These are phyloP conservation scores for Ctenopoma kingsleyae DNA, from an alignment of 2,797 vertebrate genomes.

Conservation along the genomic window DNA sequence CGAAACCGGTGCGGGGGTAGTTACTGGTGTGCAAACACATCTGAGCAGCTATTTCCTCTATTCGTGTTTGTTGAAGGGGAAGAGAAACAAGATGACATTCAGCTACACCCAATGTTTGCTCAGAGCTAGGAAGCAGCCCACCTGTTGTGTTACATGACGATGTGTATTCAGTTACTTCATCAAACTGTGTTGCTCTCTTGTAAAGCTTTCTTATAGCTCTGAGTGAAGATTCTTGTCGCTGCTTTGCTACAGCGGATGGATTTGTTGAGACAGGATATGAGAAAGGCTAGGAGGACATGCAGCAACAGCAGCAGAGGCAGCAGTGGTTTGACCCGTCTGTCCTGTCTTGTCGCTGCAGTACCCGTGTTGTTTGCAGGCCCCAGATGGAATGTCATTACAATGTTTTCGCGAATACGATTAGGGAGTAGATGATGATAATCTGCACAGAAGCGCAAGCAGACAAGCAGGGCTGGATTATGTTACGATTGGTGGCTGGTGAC, in stretches of 20 bases:
- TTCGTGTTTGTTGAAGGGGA: conserved; percentile 40
- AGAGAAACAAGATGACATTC: conserved; percentile 33
- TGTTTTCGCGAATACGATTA: conserved; percentile 70
- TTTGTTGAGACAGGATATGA: conserved; percentile 59
- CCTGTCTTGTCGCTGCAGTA: conserved; percentile 43
- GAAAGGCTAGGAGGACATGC: not conserved
- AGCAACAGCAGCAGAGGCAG: not conserved
- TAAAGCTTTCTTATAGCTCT: not conserved
- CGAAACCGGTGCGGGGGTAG: conserved; percentile 11
- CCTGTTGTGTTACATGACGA: conserved; percentile 10
- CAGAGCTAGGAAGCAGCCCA: conserved; percentile 27
- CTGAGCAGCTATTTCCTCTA: conserved; percentile 47
- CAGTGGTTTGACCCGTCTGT: conserved; percentile 48
- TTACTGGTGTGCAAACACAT: conserved; percentile 49
- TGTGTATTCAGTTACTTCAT: not conserved
- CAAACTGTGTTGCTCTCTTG: not conserved
- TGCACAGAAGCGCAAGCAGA: conserved; percentile 57
- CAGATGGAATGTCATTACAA: conserved; percentile 73
- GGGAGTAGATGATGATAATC: conserved; percentile 79
- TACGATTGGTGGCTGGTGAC: conserved; percentile 59
- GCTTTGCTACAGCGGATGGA: conserved; percentile 33
- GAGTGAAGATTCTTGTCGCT: not conserved
- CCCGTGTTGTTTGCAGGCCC: conserved; percentile 37
- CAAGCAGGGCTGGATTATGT: conserved; percentile 75
- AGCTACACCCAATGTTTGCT: conserved; percentile 10